Conservation (phyloP, 1,140 invertebrate species). For the Reticulitermes speratus region DNA sequence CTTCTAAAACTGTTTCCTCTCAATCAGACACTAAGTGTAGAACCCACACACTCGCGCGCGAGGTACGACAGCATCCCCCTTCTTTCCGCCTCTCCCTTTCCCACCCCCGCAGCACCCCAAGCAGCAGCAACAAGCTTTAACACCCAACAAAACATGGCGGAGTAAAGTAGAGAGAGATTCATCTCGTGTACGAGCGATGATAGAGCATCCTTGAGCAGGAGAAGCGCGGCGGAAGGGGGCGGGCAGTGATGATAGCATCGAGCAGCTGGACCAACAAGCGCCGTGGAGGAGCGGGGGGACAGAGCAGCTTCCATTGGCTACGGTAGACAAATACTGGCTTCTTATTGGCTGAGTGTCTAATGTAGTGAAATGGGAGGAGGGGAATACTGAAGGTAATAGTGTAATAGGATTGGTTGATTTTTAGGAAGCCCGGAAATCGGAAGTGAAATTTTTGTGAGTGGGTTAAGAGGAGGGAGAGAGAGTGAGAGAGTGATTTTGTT, state of each 20-base stretch:
- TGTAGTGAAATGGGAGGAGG: neutral
- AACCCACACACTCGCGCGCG: neutral
- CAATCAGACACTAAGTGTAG: neutral
- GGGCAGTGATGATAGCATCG: neutral
- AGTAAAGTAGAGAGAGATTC: conserved; percentile 25
- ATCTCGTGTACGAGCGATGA: conserved; percentile 24
- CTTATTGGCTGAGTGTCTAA: neutral
- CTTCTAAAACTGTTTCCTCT: neutral
- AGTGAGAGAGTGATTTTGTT: neutral
- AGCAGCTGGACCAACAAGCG: neutral
- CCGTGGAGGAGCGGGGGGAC: neutral
- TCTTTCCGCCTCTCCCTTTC: neutral
- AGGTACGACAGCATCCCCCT: neutral
- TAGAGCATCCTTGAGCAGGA: conserved; percentile 10
- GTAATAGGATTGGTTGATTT: conserved; percentile 8
- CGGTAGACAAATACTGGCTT: neutral
- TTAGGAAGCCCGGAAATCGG: conserved; percentile 3
- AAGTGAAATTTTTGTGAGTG: neutral
- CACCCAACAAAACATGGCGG: conserved; percentile 26
- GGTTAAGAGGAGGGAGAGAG: neutral
- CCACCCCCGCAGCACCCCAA: neutral
- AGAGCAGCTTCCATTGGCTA: neutral
- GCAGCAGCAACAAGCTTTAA: conserved; percentile 20
- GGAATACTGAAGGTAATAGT: neutral
- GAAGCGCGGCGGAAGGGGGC: neutral